These are phyloP conservation scores for Bombus polaris DNA, from an alignment of 1,140 invertebrate species.

Conservation along the genomic window DNA sequence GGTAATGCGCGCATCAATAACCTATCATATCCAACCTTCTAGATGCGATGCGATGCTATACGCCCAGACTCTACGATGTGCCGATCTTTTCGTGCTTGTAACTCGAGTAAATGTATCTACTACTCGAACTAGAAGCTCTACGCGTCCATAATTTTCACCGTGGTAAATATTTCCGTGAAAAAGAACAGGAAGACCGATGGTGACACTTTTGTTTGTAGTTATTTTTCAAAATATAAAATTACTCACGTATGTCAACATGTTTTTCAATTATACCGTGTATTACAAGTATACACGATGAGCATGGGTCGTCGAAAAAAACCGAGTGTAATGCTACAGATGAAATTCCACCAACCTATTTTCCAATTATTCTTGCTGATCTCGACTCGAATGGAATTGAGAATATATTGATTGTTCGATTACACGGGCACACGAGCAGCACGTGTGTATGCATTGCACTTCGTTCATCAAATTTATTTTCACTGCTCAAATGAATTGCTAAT, in stretches of 20 bases:
- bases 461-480: slow-evolving; percentile 45
- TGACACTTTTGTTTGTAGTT: neutral
- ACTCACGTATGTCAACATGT: neutral
- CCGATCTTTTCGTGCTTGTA: slow-evolving; percentile 55
- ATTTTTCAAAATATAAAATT: neutral
- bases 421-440: neutral
- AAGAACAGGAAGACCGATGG: neutral
- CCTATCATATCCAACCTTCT: slow-evolving; percentile 75
- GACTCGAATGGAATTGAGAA: slow-evolving; percentile 39
- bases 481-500: slow-evolving; percentile 28
- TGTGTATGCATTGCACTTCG: neutral
- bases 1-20: slow-evolving; percentile 80
- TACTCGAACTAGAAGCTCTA: slow-evolving; percentile 39
- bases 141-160: slow-evolving; percentile 33
- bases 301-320: neutral
- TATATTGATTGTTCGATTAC: slow-evolving; percentile 48
- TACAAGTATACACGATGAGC: neutral
- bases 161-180: neutral
- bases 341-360: slow-evolving; percentile 51
- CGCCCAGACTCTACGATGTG: slow-evolving; percentile 4
- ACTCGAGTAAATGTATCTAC: slow-evolving; percentile 45
- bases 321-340: slow-evolving; percentile 26
- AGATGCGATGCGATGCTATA: slow-evolving; percentile 27
- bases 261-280: neutral
- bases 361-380: slow-evolving; percentile 41